Evolutionary conservation across 2,113 vertebrate genomes (phyloP), one percentile per base, ranked within the genome.

Genomic region (Macquaria australasica): DNA sequence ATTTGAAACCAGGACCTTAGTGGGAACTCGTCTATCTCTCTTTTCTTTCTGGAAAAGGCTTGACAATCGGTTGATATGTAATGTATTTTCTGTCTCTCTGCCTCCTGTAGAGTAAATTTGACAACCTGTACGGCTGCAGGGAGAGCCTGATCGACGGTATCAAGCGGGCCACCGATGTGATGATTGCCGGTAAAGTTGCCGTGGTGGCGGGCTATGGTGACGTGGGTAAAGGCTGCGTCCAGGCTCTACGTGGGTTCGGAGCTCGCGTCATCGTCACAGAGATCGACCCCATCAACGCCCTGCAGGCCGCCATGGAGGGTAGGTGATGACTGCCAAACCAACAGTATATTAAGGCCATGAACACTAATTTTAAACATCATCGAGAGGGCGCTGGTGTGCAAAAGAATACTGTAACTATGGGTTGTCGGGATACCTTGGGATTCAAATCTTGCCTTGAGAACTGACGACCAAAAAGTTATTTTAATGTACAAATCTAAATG

Each of bases 221-320:
- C 0, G 98, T 99, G 28, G 98, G 98, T 48, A 99, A 99, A 85
- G 98, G 98, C 73, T 99, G 98, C 0, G 98, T 98, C 34, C 98
- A 99, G 95, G 98, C 98, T 9, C 95, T 99, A 77, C 93, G 97
- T 8, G 95, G 96, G 18, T 99, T 99, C 0, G 98, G 98, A 0
- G 98, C 98, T 34, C 96, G 98, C 0, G 98, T 99, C 95, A 98
- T 99, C 85, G 95, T 99, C 94, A 99, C 98, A 0, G 98, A 99
- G 88, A 96, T 99, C 0, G 98, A 99, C 81, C 98, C 98, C 83
- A 99, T 99, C 95, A 99, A 99, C 0, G 98, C 98, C 0, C 95
- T 99, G 74, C 98, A 99, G 95, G 98, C 98, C 0, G 97, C 98
- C 81, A 99, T 99, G 98, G 98, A 99, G 92, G 98, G 98, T 93